A percentile compares a stretch with the other conserved stretches of the same genome.
phyloP scores from a whole-genome alignment of 2,797 vertebrate genomes.

The Hylomyscus alleni region DNA sequence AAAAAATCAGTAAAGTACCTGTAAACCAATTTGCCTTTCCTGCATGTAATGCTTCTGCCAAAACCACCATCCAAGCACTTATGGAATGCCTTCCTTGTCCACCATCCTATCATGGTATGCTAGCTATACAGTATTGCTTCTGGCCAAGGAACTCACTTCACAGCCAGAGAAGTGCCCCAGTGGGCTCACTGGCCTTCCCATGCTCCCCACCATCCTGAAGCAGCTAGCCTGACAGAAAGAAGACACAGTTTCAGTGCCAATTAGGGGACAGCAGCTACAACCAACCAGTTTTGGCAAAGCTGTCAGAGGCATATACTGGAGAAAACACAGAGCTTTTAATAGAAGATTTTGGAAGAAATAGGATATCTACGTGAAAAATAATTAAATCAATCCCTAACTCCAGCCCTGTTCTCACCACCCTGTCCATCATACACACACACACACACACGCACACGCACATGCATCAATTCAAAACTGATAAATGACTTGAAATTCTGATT shows the following conservation, averaged over 20 bases:
- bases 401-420: accelerated
- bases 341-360: neutral
- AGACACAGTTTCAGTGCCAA: neutral
- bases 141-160: neutral
- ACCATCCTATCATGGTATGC: neutral
- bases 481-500: neutral
- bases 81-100: neutral
- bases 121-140: neutral
- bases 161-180: neutral
- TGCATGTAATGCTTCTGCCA: neutral
- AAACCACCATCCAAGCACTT: neutral
- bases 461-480: neutral
- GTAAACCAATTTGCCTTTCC: neutral
- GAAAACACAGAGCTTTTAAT: neutral
- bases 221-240: neutral
- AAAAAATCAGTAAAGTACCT: too few relatives aligned
- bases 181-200: too few relatives aligned
- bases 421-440: too few relatives aligned
- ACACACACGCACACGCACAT: neutral
- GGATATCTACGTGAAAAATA: neutral
- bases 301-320: neutral
- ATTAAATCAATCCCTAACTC: neutral
- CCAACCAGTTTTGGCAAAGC: neutral
- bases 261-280: neutral
- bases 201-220: neutral